Percentiles rank a stretch among this genome's conserved stretches.
These are phyloP conservation scores for Centruroides vittatus DNA, from an alignment of 1,140 invertebrate species.

Conservation along the genomic window DNA sequence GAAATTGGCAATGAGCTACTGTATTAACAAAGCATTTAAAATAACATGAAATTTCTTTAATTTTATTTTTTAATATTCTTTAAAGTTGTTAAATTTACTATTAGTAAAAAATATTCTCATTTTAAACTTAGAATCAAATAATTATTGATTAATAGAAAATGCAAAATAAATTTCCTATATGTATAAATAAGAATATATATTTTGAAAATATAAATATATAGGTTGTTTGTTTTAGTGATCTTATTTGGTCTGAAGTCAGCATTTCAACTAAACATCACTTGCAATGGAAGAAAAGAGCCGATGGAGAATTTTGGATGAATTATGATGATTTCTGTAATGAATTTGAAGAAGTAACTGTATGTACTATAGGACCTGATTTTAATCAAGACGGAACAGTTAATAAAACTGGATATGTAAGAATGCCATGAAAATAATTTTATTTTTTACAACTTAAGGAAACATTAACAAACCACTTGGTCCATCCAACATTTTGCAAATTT, in stretches of 20 bases:
- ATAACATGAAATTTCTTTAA: no score
- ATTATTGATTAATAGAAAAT: no score
- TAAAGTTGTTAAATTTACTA: no score
- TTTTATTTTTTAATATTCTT: no score
- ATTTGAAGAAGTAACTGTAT: constrained; percentile 36
- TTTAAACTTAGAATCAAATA: no score
- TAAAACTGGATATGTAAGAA: constrained; percentile 23
- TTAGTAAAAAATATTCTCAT: no score
- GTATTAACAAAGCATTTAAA: no score
- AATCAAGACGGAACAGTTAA: constrained; percentile 33
- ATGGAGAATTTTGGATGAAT: constrained; percentile 41
- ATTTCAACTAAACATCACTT: constrained; percentile 28
- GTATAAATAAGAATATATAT: no score
- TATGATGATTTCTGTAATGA: constrained; percentile 32
- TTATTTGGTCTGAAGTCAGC: constrained; percentile 33
- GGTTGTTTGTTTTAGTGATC: constrained; percentile 22
- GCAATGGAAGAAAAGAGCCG: constrained; percentile 23
- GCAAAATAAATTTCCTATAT: no score
- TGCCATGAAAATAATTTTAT: background rate
- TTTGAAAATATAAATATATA: background rate
- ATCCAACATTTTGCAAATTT: no score
- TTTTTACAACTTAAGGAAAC: background rate
- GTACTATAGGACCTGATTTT: constrained; percentile 34
- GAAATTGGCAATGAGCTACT: no score
- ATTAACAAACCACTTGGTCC: no score